phyloP scores from a whole-genome alignment of 2,113 vertebrate genomes.

The Eidolon helvum region DNA sequence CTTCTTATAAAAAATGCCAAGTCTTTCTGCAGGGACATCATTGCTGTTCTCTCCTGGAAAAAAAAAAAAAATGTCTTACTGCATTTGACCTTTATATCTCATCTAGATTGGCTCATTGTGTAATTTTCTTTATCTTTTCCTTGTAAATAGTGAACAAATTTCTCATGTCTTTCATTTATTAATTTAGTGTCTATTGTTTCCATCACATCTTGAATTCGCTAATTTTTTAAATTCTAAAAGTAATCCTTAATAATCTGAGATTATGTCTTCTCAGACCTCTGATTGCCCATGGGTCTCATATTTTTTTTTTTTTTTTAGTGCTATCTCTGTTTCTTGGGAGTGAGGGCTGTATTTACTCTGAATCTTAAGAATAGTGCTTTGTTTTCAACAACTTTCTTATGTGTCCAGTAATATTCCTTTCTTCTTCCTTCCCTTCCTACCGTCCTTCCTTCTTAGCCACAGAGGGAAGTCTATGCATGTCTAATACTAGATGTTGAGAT shows the following conservation, averaged over 20 bases:
- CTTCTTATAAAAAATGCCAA: background rate
- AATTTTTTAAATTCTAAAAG: constrained; percentile 5
- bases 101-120: background rate
- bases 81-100: background rate
- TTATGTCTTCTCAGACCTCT: background rate
- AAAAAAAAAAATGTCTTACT: background rate
- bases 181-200: background rate
- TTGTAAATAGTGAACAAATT: background rate
- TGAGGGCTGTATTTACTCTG: background rate
- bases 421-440: background rate
- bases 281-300: background rate
- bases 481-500: background rate
- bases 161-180: background rate
- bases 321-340: background rate
- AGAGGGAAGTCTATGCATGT: background rate
- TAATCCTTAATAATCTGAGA: background rate
- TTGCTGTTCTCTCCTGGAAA: background rate
- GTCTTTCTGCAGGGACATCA: background rate
- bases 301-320: background rate
- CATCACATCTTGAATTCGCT: background rate
- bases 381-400: background rate
- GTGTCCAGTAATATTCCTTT: background rate
- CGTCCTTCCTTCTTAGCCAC: background rate
- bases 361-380: background rate
- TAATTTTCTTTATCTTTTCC: background rate